Evolutionary conservation across 1,140 invertebrate species (phyloP), one percentile per base, ranked within the genome.

Genomic region (Zaprionus kolodkinae): DNA sequence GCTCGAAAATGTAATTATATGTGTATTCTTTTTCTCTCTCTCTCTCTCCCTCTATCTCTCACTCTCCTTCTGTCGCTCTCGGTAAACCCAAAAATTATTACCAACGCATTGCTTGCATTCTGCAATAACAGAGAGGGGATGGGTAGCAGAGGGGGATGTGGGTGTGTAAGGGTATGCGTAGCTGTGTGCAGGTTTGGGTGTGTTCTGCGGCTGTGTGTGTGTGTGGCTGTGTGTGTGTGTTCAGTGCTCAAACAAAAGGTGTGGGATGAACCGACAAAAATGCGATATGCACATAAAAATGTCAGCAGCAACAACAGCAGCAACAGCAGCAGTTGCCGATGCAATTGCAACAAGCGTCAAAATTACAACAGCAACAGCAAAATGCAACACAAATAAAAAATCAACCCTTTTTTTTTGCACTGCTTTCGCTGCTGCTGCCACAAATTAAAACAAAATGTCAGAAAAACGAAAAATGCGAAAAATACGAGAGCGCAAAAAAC

Each of bases 361-460:
- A 85, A 85, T 84, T 84, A 65, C 81, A 80, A 72, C 62, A 78
- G 48, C 57, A 71, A 64, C 66, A 56, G n/a, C n/a, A 82, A 72
- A 78, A 45, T 48, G 54, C 54, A 63, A 66, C 75, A 72, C 80
- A 76, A 62, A 55, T 59, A 74, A 72, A 82, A 71, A 89, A 85
- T 76, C 85, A 89, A 89, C 85, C 85, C 85, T 79, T 85, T 88
- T 76, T 76, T 76, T 77, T 70, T 21, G 11, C 59, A 36, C 48
- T 36, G 45, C 17, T 54, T 74, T 38, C 35, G 62, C 48, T 21
- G 61, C 55, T 76, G 76, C 79, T 89, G 85, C 86, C 85, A 81
- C 85, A 89, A 89, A 89, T 89, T 89, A 89, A 89, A 89, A 89
- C 81, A 89, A 89, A 89, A 89, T 89, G 85, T 90, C 86, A 89